Evolutionary conservation across 2,888 invertebrate species (phyloP), one percentile per base, ranked within the genome.

Genomic region (Oxytorus armatus): DNA sequence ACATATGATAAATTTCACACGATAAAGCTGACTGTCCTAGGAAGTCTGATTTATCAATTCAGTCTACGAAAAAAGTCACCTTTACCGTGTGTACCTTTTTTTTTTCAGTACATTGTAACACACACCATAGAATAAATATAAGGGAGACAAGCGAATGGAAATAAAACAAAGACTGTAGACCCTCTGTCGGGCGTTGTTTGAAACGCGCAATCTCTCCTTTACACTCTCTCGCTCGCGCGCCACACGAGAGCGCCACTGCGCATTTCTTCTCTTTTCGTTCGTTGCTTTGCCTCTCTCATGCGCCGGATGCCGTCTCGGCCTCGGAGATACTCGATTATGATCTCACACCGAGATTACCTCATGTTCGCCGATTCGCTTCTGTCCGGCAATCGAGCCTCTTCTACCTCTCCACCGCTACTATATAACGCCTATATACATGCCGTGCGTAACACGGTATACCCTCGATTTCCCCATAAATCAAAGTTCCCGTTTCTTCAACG

Each of bases 401-500:
- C n/a, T n/a, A n/a, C 57, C 42, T 29, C 33, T 21, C 16, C 42
- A 57, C 55, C 14, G 23, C 8, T 51, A 23, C 21, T 8, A 51
- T 42, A 16, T 18, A 11, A 21, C 53, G 4, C 23, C 14, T 39
- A 10, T 14, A 55, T 36, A 44, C 29, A 29, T 16, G 44, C 23
- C n/a, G 33, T 29, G 85, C 86, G 87, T 88, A 87, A 88, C 87
- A 86, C 86, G 86, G 85, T 66, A 82, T 81, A 77, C 77, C 82
- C 82, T 83, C 84, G 83, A 85, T 87, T 88, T 86, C 77, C 83
- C 70, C 86, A 86, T 88, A 87, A 88, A 88, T 88, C 87, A 87
- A 84, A 88, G 86, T 83, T 80, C 66, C 55, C 77, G 53, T 69
- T 63, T 70, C 61, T 72, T 29, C 42, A 57, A 77, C 77, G 49